Percentiles rank a stretch among this genome's conserved stretches.
Conservation (phyloP, 2,113 vertebrate genomes). For the Epinephelus cyanopodus region DNA sequence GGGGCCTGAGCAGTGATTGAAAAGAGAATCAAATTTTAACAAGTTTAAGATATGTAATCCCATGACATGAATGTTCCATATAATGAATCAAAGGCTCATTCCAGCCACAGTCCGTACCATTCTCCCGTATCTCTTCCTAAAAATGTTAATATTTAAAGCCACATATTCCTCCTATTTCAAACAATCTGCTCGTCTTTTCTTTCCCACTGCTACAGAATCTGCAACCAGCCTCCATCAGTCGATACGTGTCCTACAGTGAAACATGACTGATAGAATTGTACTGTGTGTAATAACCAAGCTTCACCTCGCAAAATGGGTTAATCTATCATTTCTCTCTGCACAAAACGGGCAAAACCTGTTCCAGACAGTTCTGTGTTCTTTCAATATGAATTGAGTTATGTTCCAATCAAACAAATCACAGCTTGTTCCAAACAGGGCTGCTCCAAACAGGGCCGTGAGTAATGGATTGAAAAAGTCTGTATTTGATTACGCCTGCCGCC, state of each 20-base stretch:
- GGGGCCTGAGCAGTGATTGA: neutral
- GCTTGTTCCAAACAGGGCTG: slow-evolving; percentile 66
- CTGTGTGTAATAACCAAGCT: slow-evolving; percentile 38
- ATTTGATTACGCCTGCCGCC: slow-evolving; percentile 79
- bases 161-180: neutral
- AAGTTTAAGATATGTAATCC: neutral
- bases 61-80: neutral
- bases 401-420: slow-evolving; percentile 79
- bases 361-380: slow-evolving; percentile 55
- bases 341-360: slow-evolving; percentile 45
- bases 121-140: neutral
- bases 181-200: neutral
- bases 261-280: slow-evolving; percentile 41
- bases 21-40: neutral
- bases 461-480: slow-evolving; percentile 77
- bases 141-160: neutral
- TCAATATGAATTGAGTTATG: slow-evolving; percentile 77
- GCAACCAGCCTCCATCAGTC: slow-evolving; percentile 14
- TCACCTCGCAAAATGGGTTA: slow-evolving; percentile 42
- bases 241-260: slow-evolving; percentile 42
- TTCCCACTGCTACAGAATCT: neutral
- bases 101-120: neutral
- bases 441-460: slow-evolving; percentile 72
- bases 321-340: slow-evolving; percentile 52
- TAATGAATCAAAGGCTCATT: neutral